Conservation (phyloP, 2,888 invertebrate species). For the Sipha maydis region DNA sequence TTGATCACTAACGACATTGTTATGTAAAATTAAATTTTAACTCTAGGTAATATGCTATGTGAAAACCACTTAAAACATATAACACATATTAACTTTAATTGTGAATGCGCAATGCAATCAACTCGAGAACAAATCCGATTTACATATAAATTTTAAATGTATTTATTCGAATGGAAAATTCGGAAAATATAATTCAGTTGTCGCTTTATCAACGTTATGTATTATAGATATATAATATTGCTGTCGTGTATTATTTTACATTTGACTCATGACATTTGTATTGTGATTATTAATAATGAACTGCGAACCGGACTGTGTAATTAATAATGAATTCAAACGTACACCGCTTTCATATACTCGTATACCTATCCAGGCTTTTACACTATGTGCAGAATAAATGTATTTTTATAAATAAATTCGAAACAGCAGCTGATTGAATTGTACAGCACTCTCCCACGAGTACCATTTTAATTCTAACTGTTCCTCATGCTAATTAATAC, state of each 20-base stretch:
- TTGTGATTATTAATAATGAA: background rate
- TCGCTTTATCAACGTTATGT: background rate
- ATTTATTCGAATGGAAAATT: slow-evolving; percentile 3
- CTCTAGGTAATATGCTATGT: too few relatives aligned
- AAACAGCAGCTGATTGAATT: too few relatives aligned
- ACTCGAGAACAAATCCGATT: slow-evolving; percentile 18
- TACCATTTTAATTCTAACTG: too few relatives aligned
- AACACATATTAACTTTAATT: slow-evolving; percentile 16
- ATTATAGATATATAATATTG: too few relatives aligned
- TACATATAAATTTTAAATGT: background rate
- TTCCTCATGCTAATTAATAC: too few relatives aligned
- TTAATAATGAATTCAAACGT: background rate
- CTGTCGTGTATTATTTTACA: too few relatives aligned
- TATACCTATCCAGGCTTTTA: background rate
- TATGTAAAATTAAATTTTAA: background rate
- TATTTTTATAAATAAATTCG: too few relatives aligned
- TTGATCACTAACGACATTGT: background rate
- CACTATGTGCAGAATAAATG: too few relatives aligned
- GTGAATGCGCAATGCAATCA: slow-evolving; percentile 6
- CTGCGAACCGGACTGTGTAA: background rate
- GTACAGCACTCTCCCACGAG: too few relatives aligned
- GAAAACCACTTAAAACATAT: slow-evolving; percentile 3
- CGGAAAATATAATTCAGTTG: background rate
- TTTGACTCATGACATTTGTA: background rate
- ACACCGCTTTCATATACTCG: too few relatives aligned